Evolutionary conservation across 2,797 vertebrate genomes (phyloP).

Genomic region (Mareca penelope): DNA sequence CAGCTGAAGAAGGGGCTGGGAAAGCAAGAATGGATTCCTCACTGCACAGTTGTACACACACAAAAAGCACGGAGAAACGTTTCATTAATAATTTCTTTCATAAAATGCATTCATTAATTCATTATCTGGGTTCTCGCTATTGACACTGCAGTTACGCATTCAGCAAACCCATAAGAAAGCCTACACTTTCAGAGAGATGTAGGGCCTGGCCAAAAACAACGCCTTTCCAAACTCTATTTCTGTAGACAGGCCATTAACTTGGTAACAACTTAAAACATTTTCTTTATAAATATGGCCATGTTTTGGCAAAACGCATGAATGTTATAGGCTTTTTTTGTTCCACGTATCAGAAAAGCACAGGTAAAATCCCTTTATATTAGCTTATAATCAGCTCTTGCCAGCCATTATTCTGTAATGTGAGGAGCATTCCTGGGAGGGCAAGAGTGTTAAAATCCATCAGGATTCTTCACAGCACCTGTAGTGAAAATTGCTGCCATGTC

Average conservation of each 20-base stretch:
- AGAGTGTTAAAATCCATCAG: background rate
- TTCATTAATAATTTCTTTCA: background rate
- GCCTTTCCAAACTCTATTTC: background rate
- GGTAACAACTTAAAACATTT: background rate
- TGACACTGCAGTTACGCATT: background rate
- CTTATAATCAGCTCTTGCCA: background rate
- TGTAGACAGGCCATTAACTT: background rate
- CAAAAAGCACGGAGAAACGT: fast-evolving
- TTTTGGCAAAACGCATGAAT: background rate
- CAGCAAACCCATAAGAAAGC: background rate
- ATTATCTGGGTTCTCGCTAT: background rate
- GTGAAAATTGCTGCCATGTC: conserved; percentile 1
- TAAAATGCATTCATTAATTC: background rate
- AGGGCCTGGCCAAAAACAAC: background rate
- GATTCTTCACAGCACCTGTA: background rate
- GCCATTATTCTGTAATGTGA: background rate
- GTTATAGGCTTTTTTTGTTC: background rate
- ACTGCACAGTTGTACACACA: background rate
- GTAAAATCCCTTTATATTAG: background rate
- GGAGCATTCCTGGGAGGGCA: fast-evolving
- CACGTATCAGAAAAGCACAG: background rate
- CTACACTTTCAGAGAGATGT: background rate
- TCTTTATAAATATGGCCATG: background rate
- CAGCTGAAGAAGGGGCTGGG: background rate
- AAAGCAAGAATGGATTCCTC: background rate